Evolutionary conservation across 2,797 vertebrate genomes (phyloP), one percentile per base, ranked within the genome.

Genomic region (Aphelocoma californica): DNA sequence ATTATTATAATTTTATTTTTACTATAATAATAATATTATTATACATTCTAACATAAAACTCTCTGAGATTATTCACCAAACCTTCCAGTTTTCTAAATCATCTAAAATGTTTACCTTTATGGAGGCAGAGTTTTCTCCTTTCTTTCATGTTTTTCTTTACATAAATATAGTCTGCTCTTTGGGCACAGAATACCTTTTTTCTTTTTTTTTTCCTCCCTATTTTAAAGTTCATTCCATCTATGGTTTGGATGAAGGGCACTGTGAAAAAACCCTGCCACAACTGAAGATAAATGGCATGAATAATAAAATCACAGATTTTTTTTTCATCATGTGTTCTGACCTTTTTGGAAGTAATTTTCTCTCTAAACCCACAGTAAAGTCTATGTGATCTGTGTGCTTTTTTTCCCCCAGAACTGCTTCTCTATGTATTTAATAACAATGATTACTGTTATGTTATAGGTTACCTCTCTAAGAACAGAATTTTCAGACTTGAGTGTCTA

Each of bases 311-410:
- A 80, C 17, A n/a, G 36, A n/a, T 56, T 58, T 61, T 70, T 87
- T 92, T 86, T 69, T 44, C 73, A 86, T 90, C 81, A 73, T 75
- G 4, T 73, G n/a, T 89, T 81, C 70, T 96, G 64, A 91, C 58
- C 56, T 95, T 96, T 90, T 80, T 58, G 73, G 69, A 96, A 94
- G n/a, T 42, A 84, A 92, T 88, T 91, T 92, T 79, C 40, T 67
- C 34, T 81, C 78, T 86, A 97, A 94, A 85, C 54, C 48, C 84
- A 67, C 9, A 50, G 67, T 54, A 79, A 85, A 94, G 61, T 70
- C 67, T 62, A 7, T 75, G 77, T 81, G 66, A 65, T 72, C 81
- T 74, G 23, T 72, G 64, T 40, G 78, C 20, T 38, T 81, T 67
- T 53, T 51, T 21, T 3, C 4, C 3, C 24, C 10, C 44, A 38